Percentiles rank a stretch among this genome's conserved stretches.
These are phyloP conservation scores for Parazoanthus darwini DNA, from an alignment of 92 coral and sea anemone genomes.

Conservation along the genomic window DNA sequence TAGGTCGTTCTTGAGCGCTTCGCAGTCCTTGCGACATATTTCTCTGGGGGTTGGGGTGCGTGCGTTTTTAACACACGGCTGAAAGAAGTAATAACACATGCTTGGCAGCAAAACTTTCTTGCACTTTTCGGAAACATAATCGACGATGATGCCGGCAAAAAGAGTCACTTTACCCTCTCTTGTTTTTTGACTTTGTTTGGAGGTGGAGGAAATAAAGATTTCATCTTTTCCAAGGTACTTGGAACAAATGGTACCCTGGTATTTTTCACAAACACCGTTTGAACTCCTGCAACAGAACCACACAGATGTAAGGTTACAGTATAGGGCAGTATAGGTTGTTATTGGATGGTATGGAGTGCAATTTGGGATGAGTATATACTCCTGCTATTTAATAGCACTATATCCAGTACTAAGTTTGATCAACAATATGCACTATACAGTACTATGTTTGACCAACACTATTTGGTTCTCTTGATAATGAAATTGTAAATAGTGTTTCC, in stretches of 20 bases:
- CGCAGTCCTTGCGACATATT: slow-evolving; percentile 42
- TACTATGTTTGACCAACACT: no score
- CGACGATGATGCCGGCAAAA: background rate
- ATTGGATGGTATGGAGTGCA: background rate
- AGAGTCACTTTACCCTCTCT: slow-evolving; percentile 12
- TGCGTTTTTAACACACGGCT: slow-evolving; percentile 24
- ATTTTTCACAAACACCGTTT: slow-evolving; percentile 19
- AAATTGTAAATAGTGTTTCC: no score
- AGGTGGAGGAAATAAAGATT: slow-evolving; percentile 1
- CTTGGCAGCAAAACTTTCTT: slow-evolving; percentile 19
- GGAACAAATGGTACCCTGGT: slow-evolving; percentile 30
- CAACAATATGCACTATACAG: no score
- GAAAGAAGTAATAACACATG: slow-evolving; percentile 32
- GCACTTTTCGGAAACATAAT: slow-evolving; percentile 13
- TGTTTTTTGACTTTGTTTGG: background rate
- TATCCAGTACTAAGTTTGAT: background rate
- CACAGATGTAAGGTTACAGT: background rate
- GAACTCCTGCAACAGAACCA: slow-evolving; percentile 7
- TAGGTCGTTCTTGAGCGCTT: slow-evolving; percentile 12
- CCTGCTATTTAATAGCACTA: background rate
- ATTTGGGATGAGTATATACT: background rate
- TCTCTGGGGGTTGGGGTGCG: slow-evolving; percentile 23
- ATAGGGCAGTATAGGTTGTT: background rate
- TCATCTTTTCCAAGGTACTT: slow-evolving; percentile 3
- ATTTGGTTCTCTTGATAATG: no score